Percentiles rank a stretch among this genome's conserved stretches.
phyloP scores from a whole-genome alignment of 2,113 vertebrate genomes.

The Leptodactylus fuscus region DNA sequence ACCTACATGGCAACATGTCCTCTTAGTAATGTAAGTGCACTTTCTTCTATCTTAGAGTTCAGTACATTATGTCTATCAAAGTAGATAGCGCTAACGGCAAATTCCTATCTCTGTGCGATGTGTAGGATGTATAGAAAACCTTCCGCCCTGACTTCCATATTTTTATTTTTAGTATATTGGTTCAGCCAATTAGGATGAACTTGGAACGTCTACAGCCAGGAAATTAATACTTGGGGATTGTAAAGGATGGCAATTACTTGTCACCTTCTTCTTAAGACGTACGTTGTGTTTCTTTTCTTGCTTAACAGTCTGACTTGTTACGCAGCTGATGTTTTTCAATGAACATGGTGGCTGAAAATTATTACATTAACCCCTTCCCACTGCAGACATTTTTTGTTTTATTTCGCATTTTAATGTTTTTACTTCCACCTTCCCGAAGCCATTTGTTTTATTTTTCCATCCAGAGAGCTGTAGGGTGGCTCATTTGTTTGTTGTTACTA shows the following conservation, averaged over 20 bases:
- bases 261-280: slow-evolving; percentile 12
- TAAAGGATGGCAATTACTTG: slow-evolving; percentile 21
- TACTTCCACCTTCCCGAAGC: too few species aligned
- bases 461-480: too few species aligned
- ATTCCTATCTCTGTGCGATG: background rate
- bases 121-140: background rate
- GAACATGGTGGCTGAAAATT: background rate
- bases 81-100: background rate
- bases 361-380: background rate
- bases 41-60: background rate
- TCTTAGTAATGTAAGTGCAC: background rate
- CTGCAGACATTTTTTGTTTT: too few species aligned
- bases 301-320: background rate
- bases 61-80: background rate
- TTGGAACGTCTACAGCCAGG: too few species aligned
- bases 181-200: slow-evolving; percentile 41
- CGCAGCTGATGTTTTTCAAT: background rate
- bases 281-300: background rate
- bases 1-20: background rate
- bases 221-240: slow-evolving; percentile 11
- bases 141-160: background rate
- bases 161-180: slow-evolving; percentile 27
- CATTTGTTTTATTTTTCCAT: too few species aligned
- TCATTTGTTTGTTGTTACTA: too few species aligned
- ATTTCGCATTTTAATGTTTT: too few species aligned